Evolutionary conservation across 2,888 invertebrate species (phyloP).

Genomic region (Helicoverpa assulta): DNA sequence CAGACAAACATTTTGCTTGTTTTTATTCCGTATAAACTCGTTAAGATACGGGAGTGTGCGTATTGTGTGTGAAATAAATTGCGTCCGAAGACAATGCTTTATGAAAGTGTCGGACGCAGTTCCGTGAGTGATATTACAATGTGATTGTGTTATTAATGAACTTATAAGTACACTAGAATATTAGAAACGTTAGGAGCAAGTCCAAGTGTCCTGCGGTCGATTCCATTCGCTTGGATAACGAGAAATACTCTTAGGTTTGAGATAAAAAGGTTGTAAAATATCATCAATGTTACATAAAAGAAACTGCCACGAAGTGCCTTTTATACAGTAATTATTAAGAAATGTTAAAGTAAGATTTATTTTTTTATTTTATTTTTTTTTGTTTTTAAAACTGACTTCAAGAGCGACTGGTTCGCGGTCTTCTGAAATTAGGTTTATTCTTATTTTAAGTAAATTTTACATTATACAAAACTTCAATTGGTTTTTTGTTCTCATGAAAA

Average conservation of each 20-base stretch:
- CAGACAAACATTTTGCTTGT: conserved; percentile 76
- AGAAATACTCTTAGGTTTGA: conserved; percentile 82
- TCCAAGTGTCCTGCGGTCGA: conserved; percentile 58
- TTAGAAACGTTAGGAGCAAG: conserved; percentile 72
- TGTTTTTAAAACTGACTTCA: conserved; percentile 64
- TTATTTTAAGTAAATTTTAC: conserved; percentile 65
- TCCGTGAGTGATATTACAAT: conserved; percentile 88
- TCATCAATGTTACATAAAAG: conserved; percentile 75
- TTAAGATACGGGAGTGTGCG: conserved; percentile 75
- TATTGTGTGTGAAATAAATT: conserved; percentile 76
- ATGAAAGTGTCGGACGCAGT: conserved; percentile 79
- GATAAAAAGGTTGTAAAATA: conserved; percentile 82
- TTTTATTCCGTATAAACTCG: conserved; percentile 79
- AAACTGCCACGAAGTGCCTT: conserved; percentile 90
- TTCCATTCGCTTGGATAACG: conserved; percentile 69
- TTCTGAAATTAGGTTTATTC: conserved; percentile 74
- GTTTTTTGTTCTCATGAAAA: conserved; percentile 64
- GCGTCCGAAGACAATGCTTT: conserved; percentile 82
- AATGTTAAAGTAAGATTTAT: conserved; percentile 69
- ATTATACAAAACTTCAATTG: conserved; percentile 60
- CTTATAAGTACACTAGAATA: conserved; percentile 85
- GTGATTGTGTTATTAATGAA: conserved; percentile 88
- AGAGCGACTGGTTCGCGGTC: conserved; percentile 86
- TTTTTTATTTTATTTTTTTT: conserved; percentile 63
- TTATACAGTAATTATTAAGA: conserved; percentile 79